These are phyloP conservation scores for Ormyrus nitidulus DNA, from an alignment of 2,888 invertebrate genomes.

Conservation along the genomic window DNA sequence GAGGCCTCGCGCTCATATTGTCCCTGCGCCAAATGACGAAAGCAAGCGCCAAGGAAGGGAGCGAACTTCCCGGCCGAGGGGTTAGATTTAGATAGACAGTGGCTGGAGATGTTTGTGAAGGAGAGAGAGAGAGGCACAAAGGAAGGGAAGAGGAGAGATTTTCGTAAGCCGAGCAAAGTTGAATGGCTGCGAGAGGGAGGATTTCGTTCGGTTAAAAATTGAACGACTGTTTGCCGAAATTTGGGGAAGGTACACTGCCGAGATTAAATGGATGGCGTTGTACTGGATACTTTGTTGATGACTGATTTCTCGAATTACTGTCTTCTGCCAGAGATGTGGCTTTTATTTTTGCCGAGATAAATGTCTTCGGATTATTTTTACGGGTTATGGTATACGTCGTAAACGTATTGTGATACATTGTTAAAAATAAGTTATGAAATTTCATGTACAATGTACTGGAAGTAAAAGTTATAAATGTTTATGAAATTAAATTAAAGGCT, in stretches of 20 bases:
- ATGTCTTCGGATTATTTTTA: too few species aligned
- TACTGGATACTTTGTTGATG: not conserved
- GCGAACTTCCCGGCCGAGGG: constrained; percentile 37
- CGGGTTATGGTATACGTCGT: too few species aligned
- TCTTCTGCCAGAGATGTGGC: too few species aligned
- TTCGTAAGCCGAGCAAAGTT: constrained; percentile 33
- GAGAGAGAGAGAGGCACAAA: constrained; percentile 26
- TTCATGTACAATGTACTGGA: too few species aligned
- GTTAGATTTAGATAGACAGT: constrained; percentile 52
- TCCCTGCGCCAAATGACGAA: constrained; percentile 65
- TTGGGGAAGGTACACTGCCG: constrained; percentile 13
- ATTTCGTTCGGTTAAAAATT: constrained; percentile 46
- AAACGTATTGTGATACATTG: too few species aligned
- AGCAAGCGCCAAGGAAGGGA: constrained; percentile 6
- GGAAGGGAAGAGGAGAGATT: constrained; percentile 13
- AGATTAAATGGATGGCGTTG: constrained; percentile 26
- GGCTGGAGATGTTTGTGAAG: constrained; percentile 51
- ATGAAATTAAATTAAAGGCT: too few species aligned
- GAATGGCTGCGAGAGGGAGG: constrained; percentile 10
- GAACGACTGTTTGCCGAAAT: constrained; percentile 44
- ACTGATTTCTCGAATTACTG: constrained; percentile 26
- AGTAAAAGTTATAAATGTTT: too few species aligned
- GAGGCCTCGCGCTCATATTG: constrained; percentile 62
- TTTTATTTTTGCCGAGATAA: too few species aligned
- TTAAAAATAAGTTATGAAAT: too few species aligned